These are phyloP conservation scores for Aphis gossypii DNA, from an alignment of 1,140 invertebrate genomes.

Conservation along the genomic window DNA sequence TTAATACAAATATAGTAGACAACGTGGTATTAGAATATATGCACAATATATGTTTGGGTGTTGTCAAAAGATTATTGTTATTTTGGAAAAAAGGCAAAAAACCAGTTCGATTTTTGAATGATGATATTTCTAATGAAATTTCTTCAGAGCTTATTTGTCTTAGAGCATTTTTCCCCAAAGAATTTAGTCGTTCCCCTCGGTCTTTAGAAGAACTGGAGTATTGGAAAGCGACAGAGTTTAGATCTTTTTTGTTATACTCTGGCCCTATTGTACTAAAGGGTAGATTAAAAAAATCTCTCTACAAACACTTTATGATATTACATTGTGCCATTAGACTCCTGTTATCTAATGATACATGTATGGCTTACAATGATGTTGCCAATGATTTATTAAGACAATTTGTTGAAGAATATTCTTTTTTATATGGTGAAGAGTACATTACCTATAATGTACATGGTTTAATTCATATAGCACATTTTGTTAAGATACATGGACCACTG, in stretches of 20 bases:
- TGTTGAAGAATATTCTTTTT: not conserved
- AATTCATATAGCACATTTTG: not conserved
- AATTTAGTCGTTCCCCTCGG: not conserved
- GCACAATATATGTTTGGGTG: too few relatives aligned
- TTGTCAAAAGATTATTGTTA: too few relatives aligned
- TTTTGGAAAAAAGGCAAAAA: not conserved
- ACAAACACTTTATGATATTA: too few relatives aligned
- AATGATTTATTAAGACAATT: not conserved
- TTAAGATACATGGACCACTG: not conserved
- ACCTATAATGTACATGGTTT: slow-evolving; percentile 3
- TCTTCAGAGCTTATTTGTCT: not conserved
- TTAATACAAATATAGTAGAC: not conserved
- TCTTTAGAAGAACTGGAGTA: not conserved
- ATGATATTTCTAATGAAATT: not conserved
- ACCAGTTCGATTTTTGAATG: not conserved
- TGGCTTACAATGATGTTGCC: not conserved
- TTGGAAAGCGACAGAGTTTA: not conserved
- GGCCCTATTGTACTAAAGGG: too few relatives aligned
- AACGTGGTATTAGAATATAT: too few relatives aligned
- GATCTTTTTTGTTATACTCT: not conserved
- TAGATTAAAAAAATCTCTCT: too few relatives aligned
- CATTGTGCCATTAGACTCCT: slow-evolving; percentile 22
- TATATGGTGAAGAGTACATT: slow-evolving; percentile 6
- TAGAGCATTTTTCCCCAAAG: not conserved
- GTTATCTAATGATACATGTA: not conserved